Evolutionary conservation across 2,113 vertebrate genomes (phyloP), one percentile per base, ranked within the genome.

Genomic region (Notarius lentiginosus): DNA sequence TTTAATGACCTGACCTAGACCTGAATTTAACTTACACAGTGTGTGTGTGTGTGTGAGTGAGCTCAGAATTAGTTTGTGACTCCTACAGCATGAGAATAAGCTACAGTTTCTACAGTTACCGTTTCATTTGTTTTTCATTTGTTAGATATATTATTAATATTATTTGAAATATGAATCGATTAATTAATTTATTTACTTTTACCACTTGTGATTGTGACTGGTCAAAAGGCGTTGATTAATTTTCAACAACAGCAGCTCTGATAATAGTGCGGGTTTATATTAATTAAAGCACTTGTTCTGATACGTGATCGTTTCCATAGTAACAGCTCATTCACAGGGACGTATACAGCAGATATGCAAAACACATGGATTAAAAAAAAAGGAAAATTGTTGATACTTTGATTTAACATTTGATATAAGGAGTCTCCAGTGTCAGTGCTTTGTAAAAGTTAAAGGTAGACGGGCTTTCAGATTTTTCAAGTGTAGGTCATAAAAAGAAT

Each of bases 1-100:
- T 84, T 75, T 75, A 84, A 75, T 76, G 70, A 60, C 70, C 73
- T 84, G 55, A 84, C 34, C 83, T 61, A 75, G 55, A 51, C 83
- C 41, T n/a, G 15, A 30, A 60, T 84, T 73, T 49, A 75, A 75
- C 73, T 76, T 76, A n/a, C 73, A 53, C 10, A 24, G 18, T 51
- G 72, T 24, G 10, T 60, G n/a, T 79, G 79, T 81, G 27, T 81
- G 27, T 60, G 55, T 20, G 30, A 30, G 24, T 79, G 76, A 55
- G 76, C 34, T 4, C 41, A 41, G 70, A 47, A 73, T 73, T 47
- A 47, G 17, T 47, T 73, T 47, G 34, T 47, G 34, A 73, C 34
- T 73, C 22, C 34, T 73, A 73, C 68, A 41, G 68, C 7, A 73
- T 73, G 22, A 73, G 4, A 73, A 73, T 47, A 18, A 73, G 70